phyloP scores from a whole-genome alignment of 37 sponge, comb jelly and placozoan species.

The Bolinopsis microptera region DNA sequence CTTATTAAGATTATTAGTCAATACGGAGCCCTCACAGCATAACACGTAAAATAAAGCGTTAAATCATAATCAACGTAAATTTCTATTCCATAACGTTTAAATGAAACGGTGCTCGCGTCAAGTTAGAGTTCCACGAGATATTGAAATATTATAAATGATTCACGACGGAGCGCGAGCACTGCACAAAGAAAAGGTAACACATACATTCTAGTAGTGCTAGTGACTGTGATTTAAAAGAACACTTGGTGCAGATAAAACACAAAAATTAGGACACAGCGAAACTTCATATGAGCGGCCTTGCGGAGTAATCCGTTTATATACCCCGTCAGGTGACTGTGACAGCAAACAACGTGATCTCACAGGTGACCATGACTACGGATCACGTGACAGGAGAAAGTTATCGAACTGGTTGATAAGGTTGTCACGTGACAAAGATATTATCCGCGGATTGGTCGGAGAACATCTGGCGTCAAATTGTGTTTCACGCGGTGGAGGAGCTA shows the following conservation, averaged over 20 bases:
- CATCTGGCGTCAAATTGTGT: not conserved
- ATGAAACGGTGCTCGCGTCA: too few species aligned
- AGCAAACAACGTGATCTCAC: not conserved
- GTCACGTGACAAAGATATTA: not conserved
- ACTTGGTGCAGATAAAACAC: not conserved
- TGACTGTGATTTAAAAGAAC: not conserved
- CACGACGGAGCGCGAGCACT: too few species aligned
- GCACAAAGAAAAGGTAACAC: too few species aligned
- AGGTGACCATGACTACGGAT: not conserved
- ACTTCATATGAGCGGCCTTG: not conserved
- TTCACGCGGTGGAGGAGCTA: not conserved
- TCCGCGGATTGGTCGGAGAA: not conserved
- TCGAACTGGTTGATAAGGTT: not conserved
- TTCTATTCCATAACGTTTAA: too few species aligned
- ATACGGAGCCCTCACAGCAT: too few species aligned
- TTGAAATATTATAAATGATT: too few species aligned
- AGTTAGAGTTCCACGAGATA: too few species aligned
- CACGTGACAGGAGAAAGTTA: not conserved
- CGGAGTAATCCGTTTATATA: not conserved
- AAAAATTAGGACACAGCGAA: not conserved
- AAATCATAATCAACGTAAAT: too few species aligned
- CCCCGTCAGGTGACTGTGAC: not conserved
- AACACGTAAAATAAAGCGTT: too few species aligned
- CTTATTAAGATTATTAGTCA: too few species aligned
- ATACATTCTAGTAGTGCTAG: too few species aligned